Conservation (phyloP, 1,140 invertebrate species). For the Conus ventricosus region DNA sequence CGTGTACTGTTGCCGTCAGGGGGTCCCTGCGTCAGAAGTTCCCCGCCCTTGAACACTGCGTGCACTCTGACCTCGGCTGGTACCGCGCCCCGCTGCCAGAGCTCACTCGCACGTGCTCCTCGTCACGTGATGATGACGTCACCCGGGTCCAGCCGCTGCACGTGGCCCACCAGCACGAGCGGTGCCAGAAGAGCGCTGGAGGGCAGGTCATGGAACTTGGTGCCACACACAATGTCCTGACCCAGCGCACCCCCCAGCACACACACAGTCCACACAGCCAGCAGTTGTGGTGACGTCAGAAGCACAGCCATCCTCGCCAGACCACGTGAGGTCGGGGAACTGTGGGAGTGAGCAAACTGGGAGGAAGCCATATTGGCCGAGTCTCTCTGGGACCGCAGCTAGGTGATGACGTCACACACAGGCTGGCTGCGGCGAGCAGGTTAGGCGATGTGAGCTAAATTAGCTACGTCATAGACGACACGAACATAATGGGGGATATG, state of each 20-base stretch:
- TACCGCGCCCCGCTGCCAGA: not conserved
- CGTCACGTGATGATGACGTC: not conserved
- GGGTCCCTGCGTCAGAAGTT: not conserved
- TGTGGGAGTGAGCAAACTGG: not conserved
- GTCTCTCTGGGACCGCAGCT: no score
- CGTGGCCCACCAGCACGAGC: not conserved
- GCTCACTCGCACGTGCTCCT: not conserved
- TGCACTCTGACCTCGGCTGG: conserved; percentile 13
- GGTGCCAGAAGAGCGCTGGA: conserved; percentile 1
- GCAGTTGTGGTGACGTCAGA: not conserved
- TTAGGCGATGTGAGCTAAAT: no score
- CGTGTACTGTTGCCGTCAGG: not conserved
- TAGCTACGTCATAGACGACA: no score
- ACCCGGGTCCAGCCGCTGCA: not conserved
- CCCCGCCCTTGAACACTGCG: not conserved
- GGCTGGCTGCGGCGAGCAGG: no score
- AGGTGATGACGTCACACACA: no score
- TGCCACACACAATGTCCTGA: not conserved
- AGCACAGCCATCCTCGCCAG: not conserved
- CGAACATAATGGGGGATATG: no score
- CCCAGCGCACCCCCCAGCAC: not conserved
- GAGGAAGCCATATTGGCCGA: not conserved
- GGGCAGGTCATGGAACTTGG: conserved; percentile 1
- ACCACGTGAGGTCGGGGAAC: not conserved
- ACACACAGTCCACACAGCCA: not conserved